These are phyloP conservation scores for Scelioninae gen. 1 DNA, from an alignment of 2,888 invertebrate species.

Conservation along the genomic window DNA sequence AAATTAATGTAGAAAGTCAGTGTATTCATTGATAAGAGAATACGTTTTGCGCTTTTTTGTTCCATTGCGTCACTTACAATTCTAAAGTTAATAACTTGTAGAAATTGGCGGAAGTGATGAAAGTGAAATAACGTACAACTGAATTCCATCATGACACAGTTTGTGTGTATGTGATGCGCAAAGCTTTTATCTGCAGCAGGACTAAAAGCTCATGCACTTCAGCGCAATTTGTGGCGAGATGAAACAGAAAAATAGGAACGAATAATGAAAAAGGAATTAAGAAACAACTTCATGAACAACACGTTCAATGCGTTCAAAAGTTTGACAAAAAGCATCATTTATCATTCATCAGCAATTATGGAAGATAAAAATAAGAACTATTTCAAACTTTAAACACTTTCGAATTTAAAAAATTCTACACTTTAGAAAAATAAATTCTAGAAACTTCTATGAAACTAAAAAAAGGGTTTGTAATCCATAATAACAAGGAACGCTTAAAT, in stretches of 20 bases:
- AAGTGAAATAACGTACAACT: conserved; percentile 40
- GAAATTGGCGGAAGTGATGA: conserved; percentile 53
- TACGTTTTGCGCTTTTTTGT: conserved; percentile 6
- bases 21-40: too few relatives aligned
- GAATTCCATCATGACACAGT: conserved; percentile 45
- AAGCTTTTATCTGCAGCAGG: conserved; percentile 49
- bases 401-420: not conserved
- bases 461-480: too few relatives aligned
- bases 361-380: conserved; percentile 2
- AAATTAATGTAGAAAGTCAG: too few relatives aligned
- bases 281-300: conserved; percentile 20
- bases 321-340: conserved; percentile 25
- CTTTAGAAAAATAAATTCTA: too few relatives aligned
- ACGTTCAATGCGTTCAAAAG: conserved; percentile 8
- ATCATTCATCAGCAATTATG: conserved; percentile 14
- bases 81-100: conserved; percentile 25
- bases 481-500: too few relatives aligned
- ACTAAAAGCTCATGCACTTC: conserved; percentile 55
- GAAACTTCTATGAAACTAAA: too few relatives aligned
- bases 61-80: conserved; percentile 20
- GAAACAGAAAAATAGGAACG: conserved; percentile 27
- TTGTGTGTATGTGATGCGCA: conserved; percentile 22
- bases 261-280: conserved; percentile 39
- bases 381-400: not conserved
- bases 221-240: conserved; percentile 28